Conservation (phyloP, 2,797 vertebrate genomes). For the Sarcoramphus papa region DNA sequence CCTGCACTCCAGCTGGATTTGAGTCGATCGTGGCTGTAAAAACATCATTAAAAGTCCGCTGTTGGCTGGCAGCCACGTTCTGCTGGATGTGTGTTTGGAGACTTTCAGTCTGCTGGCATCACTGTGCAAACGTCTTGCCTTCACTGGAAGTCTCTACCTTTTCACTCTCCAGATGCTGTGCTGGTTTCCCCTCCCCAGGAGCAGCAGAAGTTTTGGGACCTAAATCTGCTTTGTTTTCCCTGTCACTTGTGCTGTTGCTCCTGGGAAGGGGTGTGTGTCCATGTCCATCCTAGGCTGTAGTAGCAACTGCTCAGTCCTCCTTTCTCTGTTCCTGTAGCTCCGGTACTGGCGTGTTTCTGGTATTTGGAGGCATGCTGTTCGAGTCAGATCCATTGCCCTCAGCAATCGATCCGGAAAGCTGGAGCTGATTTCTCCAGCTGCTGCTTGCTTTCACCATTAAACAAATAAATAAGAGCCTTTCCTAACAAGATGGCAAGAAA, state of each 20-base stretch:
- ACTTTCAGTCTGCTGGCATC: background rate
- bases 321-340: fast-evolving
- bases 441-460: background rate
- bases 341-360: background rate
- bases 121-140: background rate
- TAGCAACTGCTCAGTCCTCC: background rate
- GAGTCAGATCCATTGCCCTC: background rate
- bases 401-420: background rate
- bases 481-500: background rate
- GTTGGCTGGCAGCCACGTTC: background rate
- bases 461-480: background rate
- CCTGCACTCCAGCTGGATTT: background rate
- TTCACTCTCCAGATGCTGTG: background rate
- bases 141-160: background rate
- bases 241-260: background rate
- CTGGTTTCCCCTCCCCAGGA: background rate
- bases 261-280: background rate
- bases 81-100: background rate
- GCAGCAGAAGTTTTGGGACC: background rate
- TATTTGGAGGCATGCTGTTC: background rate
- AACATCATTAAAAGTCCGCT: background rate
- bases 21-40: background rate
- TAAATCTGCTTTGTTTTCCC: background rate
- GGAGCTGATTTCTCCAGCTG: background rate
- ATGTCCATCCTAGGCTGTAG: background rate